Conservation (phyloP, 2,113 vertebrate species). For the Porphyrio hochstetteri region DNA sequence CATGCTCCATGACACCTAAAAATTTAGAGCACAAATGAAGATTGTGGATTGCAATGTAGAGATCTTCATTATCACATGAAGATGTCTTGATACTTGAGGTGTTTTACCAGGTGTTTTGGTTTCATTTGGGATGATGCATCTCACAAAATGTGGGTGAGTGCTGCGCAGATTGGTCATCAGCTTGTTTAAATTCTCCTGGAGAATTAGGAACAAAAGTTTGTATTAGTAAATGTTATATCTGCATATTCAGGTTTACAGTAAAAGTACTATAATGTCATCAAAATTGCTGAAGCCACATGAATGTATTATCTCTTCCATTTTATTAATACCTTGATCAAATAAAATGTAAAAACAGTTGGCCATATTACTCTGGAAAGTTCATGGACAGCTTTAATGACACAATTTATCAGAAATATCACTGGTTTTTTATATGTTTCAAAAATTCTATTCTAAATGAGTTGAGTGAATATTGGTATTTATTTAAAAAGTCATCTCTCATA, state of each 20-base stretch:
- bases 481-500: not conserved
- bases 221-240: not conserved
- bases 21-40: not conserved
- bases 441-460: not conserved
- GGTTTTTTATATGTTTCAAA: not conserved
- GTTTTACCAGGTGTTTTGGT: constrained; percentile 92
- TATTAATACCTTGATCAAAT: not conserved
- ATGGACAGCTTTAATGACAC: not conserved
- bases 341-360: not conserved
- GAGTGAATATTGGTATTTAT: not conserved
- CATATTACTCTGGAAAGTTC: not conserved
- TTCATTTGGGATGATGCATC: constrained; percentile 93
- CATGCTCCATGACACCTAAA: constrained; percentile 84
- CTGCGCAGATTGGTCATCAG: constrained; percentile 90
- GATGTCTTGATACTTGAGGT: not conserved
- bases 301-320: not conserved
- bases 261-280: not conserved
- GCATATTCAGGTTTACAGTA: not conserved
- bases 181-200: constrained; percentile 92
- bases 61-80: not conserved
- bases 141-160: constrained; percentile 93
- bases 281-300: not conserved
- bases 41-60: not conserved
- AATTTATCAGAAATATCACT: not conserved
- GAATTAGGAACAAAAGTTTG: not conserved